These are phyloP conservation scores for Lophius americanus DNA, from an alignment of 2,797 vertebrate species.

Conservation along the genomic window DNA sequence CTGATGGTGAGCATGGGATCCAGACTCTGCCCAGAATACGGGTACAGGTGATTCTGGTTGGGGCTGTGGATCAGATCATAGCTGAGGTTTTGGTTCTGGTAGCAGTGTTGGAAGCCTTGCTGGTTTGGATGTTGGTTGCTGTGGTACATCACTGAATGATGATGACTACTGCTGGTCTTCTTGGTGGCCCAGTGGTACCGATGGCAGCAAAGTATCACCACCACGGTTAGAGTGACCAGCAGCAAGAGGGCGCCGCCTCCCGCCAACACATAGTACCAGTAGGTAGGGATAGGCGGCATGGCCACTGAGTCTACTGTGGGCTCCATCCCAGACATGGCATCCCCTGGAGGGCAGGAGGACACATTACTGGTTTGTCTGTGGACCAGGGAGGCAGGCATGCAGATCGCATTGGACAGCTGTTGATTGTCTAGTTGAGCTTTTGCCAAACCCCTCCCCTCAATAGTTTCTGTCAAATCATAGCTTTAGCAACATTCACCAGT, in stretches of 20 bases:
- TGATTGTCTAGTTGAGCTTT: constrained; percentile 15
- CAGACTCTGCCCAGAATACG: constrained; percentile 83
- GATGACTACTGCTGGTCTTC: constrained; percentile 89
- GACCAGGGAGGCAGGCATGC: constrained; percentile 70
- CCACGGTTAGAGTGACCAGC: constrained; percentile 91
- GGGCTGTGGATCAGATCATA: constrained; percentile 61
- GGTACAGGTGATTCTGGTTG: constrained; percentile 88
- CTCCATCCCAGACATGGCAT: constrained; percentile 93
- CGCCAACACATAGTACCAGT: constrained; percentile 99
- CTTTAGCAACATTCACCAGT: background rate
- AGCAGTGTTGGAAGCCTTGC: constrained; percentile 54
- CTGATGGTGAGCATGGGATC: constrained; percentile 96
- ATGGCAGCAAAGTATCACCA: constrained; percentile 95
- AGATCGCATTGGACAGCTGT: constrained; percentile 38
- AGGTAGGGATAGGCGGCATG: constrained; percentile 93
- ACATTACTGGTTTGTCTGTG: constrained; percentile 67
- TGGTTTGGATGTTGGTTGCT: constrained; percentile 75
- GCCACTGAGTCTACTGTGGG: constrained; percentile 97
- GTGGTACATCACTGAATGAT: constrained; percentile 96
- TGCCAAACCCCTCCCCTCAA: constrained; percentile 1
- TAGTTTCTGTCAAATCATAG: background rate
- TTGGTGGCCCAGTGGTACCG: constrained; percentile 95
- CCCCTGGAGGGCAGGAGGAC: constrained; percentile 95
- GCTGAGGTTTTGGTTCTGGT: constrained; percentile 65
- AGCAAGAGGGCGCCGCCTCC: constrained; percentile 94